These are phyloP conservation scores for Coleophora flavipennella DNA, from an alignment of 2,888 invertebrate genomes.

Conservation along the genomic window DNA sequence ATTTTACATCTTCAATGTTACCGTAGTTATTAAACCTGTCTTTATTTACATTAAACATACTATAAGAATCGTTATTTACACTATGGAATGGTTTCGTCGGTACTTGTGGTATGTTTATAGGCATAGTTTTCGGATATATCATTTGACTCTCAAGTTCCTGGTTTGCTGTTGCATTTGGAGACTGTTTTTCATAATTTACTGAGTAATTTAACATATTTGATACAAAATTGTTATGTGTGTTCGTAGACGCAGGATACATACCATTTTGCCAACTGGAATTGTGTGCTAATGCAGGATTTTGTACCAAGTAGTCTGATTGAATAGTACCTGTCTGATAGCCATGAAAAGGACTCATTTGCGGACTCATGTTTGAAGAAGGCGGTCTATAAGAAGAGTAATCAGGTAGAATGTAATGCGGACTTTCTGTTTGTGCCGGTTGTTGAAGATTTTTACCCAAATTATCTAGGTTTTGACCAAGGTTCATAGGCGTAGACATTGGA, in stretches of 20 bases:
- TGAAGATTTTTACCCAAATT: conserved; percentile 41
- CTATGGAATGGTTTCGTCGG: conserved; percentile 33
- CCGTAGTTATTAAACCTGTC: conserved; percentile 17
- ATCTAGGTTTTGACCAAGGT: conserved; percentile 39
- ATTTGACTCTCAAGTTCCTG: conserved; percentile 10
- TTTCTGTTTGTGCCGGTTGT: conserved; percentile 25
- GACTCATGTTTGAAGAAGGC: conserved; percentile 26
- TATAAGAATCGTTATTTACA: conserved; percentile 2
- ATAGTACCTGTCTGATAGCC: conserved; percentile 34
- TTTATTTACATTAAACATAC: conserved; percentile 6
- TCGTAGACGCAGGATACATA: conserved; percentile 42
- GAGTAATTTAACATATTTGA: conserved; percentile 17
- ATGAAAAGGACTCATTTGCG: conserved; percentile 33
- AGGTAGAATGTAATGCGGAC: conserved; percentile 33
- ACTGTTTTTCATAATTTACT: conserved; percentile 18
- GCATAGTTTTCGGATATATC: conserved; percentile 17
- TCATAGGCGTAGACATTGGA: conserved; percentile 32
- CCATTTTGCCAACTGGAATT: conserved; percentile 32
- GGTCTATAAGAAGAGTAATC: conserved; percentile 36
- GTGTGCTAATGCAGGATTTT: conserved; percentile 22
- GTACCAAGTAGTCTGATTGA: conserved; percentile 26
- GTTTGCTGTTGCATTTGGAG: conserved; percentile 5
- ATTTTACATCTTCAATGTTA: conserved; percentile 6
- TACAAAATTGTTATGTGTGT: conserved; percentile 28
- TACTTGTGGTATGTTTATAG: conserved; percentile 38